Evolutionary conservation across 2,888 invertebrate species (phyloP).

Genomic region (Dugesia japonica): DNA sequence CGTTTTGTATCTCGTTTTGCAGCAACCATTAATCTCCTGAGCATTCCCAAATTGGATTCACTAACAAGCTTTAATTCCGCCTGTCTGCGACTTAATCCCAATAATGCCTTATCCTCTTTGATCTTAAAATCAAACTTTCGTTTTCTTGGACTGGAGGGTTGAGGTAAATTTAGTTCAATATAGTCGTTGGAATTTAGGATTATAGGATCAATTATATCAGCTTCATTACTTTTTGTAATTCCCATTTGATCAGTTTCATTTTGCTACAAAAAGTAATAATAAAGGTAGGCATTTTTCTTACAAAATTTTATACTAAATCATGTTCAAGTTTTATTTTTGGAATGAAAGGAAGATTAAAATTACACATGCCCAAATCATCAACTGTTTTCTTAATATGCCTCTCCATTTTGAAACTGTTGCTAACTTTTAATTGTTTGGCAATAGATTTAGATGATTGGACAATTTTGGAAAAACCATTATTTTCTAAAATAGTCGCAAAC

Average conservation of each 20-base stretch:
- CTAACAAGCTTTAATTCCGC: conserved; percentile 53
- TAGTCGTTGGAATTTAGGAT: neutral
- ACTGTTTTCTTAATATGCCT: conserved; percentile 67
- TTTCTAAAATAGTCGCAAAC: neutral
- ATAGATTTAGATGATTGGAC: conserved; percentile 33
- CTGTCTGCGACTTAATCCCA: conserved; percentile 74
- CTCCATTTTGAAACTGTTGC: conserved; percentile 52
- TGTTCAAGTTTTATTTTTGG: neutral
- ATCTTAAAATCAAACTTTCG: conserved; percentile 40
- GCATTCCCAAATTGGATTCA: conserved; percentile 54
- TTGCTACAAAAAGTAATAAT: neutral
- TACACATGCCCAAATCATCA: conserved; percentile 59
- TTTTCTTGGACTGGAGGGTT: conserved; percentile 37
- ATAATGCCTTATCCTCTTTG: conserved; percentile 63
- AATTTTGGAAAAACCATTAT: neutral
- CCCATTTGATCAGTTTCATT: neutral
- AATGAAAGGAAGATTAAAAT: conserved; percentile 2
- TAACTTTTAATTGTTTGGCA: conserved; percentile 34
- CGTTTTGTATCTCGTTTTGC: conserved; percentile 38
- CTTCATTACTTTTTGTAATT: neutral
- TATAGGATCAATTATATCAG: neutral
- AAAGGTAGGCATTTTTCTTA: too few relatives aligned
- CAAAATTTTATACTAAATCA: neutral
- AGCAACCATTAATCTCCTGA: conserved; percentile 21
- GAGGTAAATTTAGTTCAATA: neutral